Conservation (phyloP, 2,797 vertebrate genomes). For the Philypnodon macrostomus region DNA sequence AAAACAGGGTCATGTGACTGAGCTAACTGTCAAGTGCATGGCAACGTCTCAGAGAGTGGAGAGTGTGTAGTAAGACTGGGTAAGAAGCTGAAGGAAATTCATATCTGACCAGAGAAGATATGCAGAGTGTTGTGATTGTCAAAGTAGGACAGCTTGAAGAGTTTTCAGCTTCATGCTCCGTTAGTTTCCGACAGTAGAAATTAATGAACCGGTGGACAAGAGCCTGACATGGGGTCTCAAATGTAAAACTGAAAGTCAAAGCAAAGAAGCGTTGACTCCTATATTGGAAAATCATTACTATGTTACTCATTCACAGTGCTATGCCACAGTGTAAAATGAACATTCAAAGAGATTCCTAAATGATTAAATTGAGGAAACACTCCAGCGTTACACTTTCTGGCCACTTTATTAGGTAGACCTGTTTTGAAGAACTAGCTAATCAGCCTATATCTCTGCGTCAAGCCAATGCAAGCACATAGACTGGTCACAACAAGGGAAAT, state of each 20-base stretch:
- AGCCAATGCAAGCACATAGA: no score
- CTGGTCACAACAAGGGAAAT: no score
- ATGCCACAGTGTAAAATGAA: no score
- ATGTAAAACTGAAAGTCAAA: background rate
- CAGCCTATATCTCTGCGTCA: no score
- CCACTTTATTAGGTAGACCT: no score
- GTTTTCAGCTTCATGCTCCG: background rate
- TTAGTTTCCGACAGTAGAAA: background rate
- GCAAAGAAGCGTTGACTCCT: background rate
- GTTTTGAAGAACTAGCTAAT: no score
- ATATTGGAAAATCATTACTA: background rate
- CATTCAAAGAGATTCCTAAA: no score
- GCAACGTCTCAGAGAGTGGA: constrained; percentile 21
- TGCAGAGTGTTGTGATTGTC: background rate
- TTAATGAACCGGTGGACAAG: constrained; percentile 5
- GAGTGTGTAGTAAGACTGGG: constrained; percentile 6
- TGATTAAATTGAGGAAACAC: no score
- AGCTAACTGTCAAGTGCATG: constrained; percentile 15
- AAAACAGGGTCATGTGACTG: constrained; percentile 27
- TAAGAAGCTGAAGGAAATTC: constrained; percentile 29
- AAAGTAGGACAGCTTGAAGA: constrained; percentile 3
- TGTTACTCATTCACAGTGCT: no score
- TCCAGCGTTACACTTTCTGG: no score
- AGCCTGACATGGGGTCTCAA: background rate
- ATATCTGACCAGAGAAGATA: constrained; percentile 3